These are phyloP conservation scores for Clarias macrocephalus DNA, from an alignment of 2,113 vertebrate species.

Conservation along the genomic window DNA sequence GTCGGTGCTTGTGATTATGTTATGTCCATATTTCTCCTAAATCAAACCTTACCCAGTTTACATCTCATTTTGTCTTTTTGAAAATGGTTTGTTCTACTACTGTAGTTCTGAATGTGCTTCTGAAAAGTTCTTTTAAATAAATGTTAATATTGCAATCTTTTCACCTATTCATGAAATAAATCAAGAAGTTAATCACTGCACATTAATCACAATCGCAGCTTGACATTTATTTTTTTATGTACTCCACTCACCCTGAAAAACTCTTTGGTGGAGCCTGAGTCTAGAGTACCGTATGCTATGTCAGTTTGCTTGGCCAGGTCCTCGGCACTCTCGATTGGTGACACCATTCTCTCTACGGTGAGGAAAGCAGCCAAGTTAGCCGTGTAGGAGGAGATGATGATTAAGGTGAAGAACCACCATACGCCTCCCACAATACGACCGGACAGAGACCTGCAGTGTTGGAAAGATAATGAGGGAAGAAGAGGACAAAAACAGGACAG, in stretches of 20 bases:
- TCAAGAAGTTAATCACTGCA: background rate
- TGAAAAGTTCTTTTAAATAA: background rate
- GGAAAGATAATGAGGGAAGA: background rate
- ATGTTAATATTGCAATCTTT: background rate
- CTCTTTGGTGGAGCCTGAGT: slow-evolving; percentile 98
- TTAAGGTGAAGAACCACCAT: slow-evolving; percentile 99
- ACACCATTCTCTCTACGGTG: slow-evolving; percentile 98
- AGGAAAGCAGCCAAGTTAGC: slow-evolving; percentile 98
- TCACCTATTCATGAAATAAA: background rate
- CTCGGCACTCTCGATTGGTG: slow-evolving; percentile 97
- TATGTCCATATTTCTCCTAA: background rate
- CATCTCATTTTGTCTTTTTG: background rate
- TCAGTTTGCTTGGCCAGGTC: slow-evolving; percentile 98
- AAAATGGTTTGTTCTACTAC: background rate
- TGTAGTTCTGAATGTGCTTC: background rate
- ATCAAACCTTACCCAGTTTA: background rate
- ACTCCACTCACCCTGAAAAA: slow-evolving; percentile 95
- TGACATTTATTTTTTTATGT: background rate
- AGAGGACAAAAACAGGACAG: slow-evolving; percentile 19
- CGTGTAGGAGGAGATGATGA: slow-evolving; percentile 99
- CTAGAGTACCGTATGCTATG: slow-evolving; percentile 96
- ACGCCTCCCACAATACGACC: slow-evolving; percentile 97
- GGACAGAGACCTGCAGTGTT: slow-evolving; percentile 84
- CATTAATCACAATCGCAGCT: background rate
- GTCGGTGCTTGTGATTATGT: background rate